These are phyloP conservation scores for Euplagia quadripunctaria DNA, from an alignment of 2,888 invertebrate species.

Conservation along the genomic window DNA sequence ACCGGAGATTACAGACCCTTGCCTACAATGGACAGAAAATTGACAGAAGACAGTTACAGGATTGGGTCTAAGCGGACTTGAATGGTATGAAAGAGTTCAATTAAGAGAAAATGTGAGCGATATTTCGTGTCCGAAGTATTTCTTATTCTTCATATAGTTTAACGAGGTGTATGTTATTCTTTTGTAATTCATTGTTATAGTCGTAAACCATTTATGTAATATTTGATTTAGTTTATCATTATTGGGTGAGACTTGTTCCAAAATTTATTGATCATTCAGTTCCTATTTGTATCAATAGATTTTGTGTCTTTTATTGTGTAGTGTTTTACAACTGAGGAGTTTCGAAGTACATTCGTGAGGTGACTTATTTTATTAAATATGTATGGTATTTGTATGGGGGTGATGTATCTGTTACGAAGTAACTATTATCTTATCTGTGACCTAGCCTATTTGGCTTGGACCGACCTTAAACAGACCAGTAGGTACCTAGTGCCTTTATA, in stretches of 20 bases:
- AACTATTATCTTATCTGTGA: no score
- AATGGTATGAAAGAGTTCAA: conserved; percentile 14
- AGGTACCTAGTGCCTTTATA: no score
- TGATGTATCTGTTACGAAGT: no score
- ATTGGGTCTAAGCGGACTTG: conserved; percentile 15
- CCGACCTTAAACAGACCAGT: no score
- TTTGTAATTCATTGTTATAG: not conserved
- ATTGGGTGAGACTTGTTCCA: not conserved
- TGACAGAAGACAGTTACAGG: conserved; percentile 23
- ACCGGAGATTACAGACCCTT: conserved; percentile 44
- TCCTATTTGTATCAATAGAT: not conserved
- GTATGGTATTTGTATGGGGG: no score
- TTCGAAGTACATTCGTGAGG: no score
- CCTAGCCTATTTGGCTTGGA: no score
- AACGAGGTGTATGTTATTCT: not conserved
- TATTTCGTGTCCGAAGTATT: not conserved
- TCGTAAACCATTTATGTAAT: not conserved
- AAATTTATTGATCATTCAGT: not conserved
- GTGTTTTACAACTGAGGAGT: no score
- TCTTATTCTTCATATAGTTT: not conserved
- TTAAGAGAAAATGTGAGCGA: conserved; percentile 3
- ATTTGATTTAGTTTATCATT: not conserved
- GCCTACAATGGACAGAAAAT: conserved; percentile 35
- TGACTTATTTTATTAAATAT: no score
- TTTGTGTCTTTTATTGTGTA: no score